Base-by-base conservation (phyloP, 2,113 vertebrate genomes). In the Rhineura floridana region DNA sequence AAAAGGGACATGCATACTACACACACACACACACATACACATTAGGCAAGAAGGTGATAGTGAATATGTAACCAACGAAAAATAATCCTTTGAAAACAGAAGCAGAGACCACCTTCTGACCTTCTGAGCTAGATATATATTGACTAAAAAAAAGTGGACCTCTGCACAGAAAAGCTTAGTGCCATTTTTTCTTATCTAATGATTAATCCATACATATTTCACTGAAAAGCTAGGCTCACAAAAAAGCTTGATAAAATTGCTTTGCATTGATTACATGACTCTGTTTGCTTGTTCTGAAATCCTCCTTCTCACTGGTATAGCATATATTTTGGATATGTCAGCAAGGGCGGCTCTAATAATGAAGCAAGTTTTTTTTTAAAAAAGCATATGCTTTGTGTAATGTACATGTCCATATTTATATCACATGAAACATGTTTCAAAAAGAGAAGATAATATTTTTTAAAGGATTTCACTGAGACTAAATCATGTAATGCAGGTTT, bases 121-220 rank as follows among this genome's bases (percentile, higher is more conserved):
- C n/a, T 6, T 28, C n/a, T n/a, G n/a, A 85, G 52, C 69, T 63
- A 48, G n/a, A 42, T 89, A 75, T 83, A 77, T 77, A 75, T n/a
- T 76, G 78, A 67, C n/a, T 86, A 15, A 59, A 82, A n/a, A 89
- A 82, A 85, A 39, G 33, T 36, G 69, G 44, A 87, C n/a, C 67
- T 8, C 44, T 48, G 23, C 21, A 12, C 42, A 50, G 67, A 89
- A 86, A 81, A 75, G 73, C 70, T 3, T 82, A 67, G 86, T 48
- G 62, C 28, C 28, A 67, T 75, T 81, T 75, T 89, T 65, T 81
- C 69, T 89, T 72, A 81, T 89, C 77, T 85, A 89, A 81, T 89
- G 77, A 86, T 85, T 85, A 85, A 50, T 81, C 77, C 78, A 82
- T 86, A 81, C 30, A 67, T 33, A 89, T 81, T 86, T 65, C 70